phyloP scores from a whole-genome alignment of 2,113 vertebrate species.

The Aphyosemion australe region DNA sequence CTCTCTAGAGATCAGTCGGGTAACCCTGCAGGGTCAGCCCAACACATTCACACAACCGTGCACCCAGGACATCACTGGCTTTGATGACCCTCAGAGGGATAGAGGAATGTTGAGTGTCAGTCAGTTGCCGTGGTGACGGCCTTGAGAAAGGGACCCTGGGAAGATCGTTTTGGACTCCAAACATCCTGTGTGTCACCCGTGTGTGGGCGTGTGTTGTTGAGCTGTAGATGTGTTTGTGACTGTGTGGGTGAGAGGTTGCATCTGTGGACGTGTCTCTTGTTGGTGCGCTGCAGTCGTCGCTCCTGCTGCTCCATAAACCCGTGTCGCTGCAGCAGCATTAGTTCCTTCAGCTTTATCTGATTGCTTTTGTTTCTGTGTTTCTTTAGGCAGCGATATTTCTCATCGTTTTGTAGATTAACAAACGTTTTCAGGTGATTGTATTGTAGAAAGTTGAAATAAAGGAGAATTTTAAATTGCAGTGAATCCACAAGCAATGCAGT shows the following conservation, averaged over 20 bases:
- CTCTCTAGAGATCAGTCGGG: conserved; percentile 34
- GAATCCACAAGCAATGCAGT: too few relatives aligned
- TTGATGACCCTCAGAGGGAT: conserved; percentile 61
- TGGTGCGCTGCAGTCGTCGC: conserved; percentile 33
- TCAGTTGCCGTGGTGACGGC: conserved; percentile 59
- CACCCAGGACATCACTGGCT: conserved; percentile 56
- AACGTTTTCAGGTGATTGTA: not conserved
- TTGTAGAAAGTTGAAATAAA: too few relatives aligned
- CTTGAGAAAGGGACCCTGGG: conserved; percentile 76
- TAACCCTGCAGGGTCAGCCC: conserved; percentile 38
- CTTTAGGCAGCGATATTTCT: not conserved
- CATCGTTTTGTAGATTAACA: not conserved
- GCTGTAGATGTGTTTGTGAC: conserved; percentile 48
- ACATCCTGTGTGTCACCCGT: conserved; percentile 73
- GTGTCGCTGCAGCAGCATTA: not conserved
- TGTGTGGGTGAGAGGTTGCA: conserved; percentile 57
- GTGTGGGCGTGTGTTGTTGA: conserved; percentile 45
- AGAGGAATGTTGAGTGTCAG: conserved; percentile 70
- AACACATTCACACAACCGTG: conserved; percentile 16
- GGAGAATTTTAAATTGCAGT: too few relatives aligned
- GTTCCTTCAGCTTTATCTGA: not conserved
- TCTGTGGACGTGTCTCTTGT: conserved; percentile 37
- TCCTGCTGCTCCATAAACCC: conserved; percentile 11
- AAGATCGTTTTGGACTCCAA: conserved; percentile 70
- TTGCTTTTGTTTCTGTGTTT: not conserved